These are phyloP conservation scores for Sphyrna mokarran DNA, from an alignment of 2,113 vertebrate species.

Conservation along the genomic window DNA sequence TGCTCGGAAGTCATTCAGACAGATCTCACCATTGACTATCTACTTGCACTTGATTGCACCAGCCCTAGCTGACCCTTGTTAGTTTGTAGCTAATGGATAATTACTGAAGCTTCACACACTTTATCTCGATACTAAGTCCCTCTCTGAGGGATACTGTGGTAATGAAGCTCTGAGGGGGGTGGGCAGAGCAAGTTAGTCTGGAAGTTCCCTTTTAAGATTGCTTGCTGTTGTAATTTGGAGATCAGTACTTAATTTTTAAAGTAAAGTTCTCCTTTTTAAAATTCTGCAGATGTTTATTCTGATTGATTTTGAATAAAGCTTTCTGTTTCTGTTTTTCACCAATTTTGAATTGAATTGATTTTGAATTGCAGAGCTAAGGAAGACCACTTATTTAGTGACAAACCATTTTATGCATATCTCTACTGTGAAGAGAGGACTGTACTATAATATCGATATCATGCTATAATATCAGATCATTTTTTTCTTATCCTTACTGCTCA, in stretches of 20 bases:
- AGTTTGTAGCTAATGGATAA: background rate
- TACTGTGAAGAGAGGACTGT: background rate
- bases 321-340: background rate
- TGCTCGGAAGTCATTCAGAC: background rate
- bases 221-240: no score
- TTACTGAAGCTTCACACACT: background rate
- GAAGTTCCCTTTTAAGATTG: background rate
- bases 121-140: background rate
- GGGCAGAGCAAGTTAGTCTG: background rate
- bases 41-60: no score
- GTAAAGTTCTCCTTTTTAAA: background rate
- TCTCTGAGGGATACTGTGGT: background rate
- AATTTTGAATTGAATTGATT: background rate
- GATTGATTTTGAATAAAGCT: background rate
- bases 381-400: background rate
- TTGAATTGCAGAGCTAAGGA: background rate
- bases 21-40: no score
- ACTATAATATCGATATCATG: background rate
- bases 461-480: background rate
- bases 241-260: background rate
- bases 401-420: background rate
- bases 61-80: no score
- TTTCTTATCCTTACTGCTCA: background rate
- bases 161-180: background rate
- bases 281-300: background rate